These are phyloP conservation scores for Bostrychus sinensis DNA, from an alignment of 2,113 vertebrate species.

Conservation along the genomic window DNA sequence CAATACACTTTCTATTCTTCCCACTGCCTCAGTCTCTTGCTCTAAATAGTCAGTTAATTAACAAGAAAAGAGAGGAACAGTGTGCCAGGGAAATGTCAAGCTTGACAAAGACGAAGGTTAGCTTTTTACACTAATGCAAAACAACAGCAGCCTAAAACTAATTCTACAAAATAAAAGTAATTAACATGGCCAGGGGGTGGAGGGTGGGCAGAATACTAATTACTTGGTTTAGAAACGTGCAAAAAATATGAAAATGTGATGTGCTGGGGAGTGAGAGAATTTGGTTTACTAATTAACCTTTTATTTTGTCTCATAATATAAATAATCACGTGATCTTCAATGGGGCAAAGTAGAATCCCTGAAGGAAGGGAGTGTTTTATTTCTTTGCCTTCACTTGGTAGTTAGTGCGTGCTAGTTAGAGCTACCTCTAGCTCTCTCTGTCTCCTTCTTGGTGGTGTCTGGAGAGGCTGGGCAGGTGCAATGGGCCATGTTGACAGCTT, in stretches of 20 bases:
- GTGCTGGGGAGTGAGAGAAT: conserved; percentile 20
- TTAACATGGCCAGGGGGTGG: conserved; percentile 61
- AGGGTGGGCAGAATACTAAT: conserved; percentile 38
- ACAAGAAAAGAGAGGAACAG: conserved; percentile 22
- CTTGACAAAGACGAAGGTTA: conserved; percentile 57
- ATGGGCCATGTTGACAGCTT: conserved; percentile 74
- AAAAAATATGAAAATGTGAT: conserved; percentile 17
- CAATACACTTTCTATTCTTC: background rate
- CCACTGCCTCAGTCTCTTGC: conserved; percentile 13
- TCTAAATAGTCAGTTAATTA: conserved; percentile 61
- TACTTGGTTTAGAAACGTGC: conserved; percentile 48
- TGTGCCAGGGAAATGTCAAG: conserved; percentile 55
- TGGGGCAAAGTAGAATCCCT: conserved; percentile 42
- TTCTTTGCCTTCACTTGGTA: conserved; percentile 30
- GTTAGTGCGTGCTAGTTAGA: conserved; percentile 46
- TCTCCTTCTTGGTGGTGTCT: conserved; percentile 11
- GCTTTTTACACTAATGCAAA: conserved; percentile 40
- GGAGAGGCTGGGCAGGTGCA: conserved; percentile 66
- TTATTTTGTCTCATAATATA: conserved; percentile 50
- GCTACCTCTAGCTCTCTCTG: conserved; percentile 13
- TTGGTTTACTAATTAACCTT: conserved; percentile 53
- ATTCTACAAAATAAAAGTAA: conserved; percentile 54
- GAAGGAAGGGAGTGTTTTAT: conserved; percentile 29
- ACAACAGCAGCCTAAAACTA: conserved; percentile 44
- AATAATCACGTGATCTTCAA: conserved; percentile 60